Conservation (phyloP, 1,140 invertebrate species). For the Orius laevigatus region DNA sequence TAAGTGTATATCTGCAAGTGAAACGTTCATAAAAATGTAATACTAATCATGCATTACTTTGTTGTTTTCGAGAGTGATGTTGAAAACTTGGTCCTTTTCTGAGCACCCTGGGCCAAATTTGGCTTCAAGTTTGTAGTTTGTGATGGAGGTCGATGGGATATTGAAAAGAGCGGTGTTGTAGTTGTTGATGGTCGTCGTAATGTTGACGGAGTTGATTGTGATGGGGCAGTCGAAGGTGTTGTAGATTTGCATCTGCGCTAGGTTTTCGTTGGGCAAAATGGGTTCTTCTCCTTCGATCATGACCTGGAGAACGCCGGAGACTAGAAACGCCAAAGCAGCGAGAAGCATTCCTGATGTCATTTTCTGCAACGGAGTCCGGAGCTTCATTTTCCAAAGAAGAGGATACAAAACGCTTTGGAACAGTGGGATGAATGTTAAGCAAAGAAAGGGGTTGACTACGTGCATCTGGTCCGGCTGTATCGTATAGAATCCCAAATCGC, state of each 20-base stretch:
- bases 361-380: slow-evolving; percentile 51
- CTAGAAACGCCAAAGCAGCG: slow-evolving; percentile 66
- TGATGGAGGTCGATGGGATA: too few relatives aligned
- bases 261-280: slow-evolving; percentile 3
- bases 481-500: slow-evolving; percentile 45
- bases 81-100: too few relatives aligned
- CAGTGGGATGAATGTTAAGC: slow-evolving; percentile 71
- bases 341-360: slow-evolving; percentile 68
- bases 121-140: too few relatives aligned
- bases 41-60: too few relatives aligned
- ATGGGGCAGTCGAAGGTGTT: slow-evolving; percentile 38
- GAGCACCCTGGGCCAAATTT: too few relatives aligned
- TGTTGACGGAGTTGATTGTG: not conserved
- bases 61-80: too few relatives aligned
- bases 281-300: not conserved
- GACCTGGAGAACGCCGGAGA: slow-evolving; percentile 72
- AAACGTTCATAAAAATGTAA: too few relatives aligned
- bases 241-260: slow-evolving; percentile 50
- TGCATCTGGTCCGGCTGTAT: slow-evolving; percentile 84
- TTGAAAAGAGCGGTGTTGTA: too few relatives aligned
- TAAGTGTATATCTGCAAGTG: too few relatives aligned
- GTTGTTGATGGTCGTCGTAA: too few relatives aligned
- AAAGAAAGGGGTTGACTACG: slow-evolving; percentile 70
- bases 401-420: slow-evolving; percentile 64
- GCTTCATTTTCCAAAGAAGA: slow-evolving; percentile 29